phyloP scores from a whole-genome alignment of 2,888 invertebrate species.

The Cantharis flavilabris region DNA sequence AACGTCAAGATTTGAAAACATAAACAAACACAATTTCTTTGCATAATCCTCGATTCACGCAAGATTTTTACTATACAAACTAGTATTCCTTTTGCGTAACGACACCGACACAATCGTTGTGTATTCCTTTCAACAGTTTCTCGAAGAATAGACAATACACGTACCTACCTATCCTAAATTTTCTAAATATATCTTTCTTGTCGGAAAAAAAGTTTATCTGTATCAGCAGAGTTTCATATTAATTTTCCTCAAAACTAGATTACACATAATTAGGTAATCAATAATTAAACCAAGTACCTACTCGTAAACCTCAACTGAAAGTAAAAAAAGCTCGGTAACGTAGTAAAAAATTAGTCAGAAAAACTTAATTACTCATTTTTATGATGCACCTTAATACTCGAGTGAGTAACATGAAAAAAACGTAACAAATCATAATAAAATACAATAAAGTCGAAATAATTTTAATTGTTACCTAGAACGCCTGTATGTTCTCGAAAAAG shows the following conservation, averaged over 20 bases:
- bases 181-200: background rate
- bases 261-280: background rate
- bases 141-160: background rate
- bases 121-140: background rate
- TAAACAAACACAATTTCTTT: background rate
- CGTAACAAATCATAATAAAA: background rate
- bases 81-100: background rate
- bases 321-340: background rate
- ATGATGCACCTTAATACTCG: background rate
- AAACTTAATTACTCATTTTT: background rate
- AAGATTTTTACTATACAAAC: background rate
- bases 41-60: background rate
- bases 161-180: background rate
- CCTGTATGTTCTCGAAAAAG: background rate
- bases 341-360: background rate
- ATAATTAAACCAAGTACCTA: too few species aligned
- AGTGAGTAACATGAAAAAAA: background rate
- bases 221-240: background rate
- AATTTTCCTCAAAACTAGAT: background rate
- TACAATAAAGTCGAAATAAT: background rate
- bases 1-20: background rate
- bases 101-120: background rate
- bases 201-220: background rate
- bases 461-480: background rate
- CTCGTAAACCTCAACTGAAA: background rate